Percentiles rank a stretch among this genome's conserved stretches.
These are phyloP conservation scores for Nemoura dubitans DNA, from an alignment of 2,888 invertebrate species.

Conservation along the genomic window DNA sequence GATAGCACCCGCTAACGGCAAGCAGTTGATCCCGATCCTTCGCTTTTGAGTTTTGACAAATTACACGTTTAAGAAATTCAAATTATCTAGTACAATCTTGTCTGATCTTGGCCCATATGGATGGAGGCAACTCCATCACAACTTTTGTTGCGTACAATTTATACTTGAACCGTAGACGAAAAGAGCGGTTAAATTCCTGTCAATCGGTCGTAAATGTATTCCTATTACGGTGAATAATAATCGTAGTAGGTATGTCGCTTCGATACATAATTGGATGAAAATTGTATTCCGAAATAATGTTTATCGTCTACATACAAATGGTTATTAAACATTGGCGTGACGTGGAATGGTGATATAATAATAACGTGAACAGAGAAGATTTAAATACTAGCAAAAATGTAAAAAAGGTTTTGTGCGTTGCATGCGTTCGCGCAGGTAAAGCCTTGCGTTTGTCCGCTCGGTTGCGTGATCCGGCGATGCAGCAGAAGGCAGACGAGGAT, in stretches of 20 bases:
- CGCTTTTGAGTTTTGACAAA: neutral
- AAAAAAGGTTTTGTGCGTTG: neutral
- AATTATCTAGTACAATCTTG: neutral
- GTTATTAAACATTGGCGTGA: neutral
- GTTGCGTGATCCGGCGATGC: neutral
- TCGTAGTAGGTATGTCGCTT: neutral
- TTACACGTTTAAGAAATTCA: conserved; percentile 7
- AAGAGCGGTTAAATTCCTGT: neutral
- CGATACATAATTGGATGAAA: neutral
- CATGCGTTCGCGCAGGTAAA: neutral
- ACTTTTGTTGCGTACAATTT: neutral
- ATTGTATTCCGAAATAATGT: conserved; percentile 7
- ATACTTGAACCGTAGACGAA: neutral
- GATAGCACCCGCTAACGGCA: neutral
- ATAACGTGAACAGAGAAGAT: neutral
- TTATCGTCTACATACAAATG: neutral
- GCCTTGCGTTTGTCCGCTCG: neutral
- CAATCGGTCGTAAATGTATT: neutral
- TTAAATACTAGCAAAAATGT: neutral
- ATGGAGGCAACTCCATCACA: neutral
- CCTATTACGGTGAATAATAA: neutral
- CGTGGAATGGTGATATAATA: neutral
- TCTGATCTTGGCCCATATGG: neutral
- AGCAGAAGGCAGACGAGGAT: neutral
- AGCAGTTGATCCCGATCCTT: neutral